phyloP scores from a whole-genome alignment of 30 jellyfish, hydroid and myxozoan genomes.

The Mastigias papua region DNA sequence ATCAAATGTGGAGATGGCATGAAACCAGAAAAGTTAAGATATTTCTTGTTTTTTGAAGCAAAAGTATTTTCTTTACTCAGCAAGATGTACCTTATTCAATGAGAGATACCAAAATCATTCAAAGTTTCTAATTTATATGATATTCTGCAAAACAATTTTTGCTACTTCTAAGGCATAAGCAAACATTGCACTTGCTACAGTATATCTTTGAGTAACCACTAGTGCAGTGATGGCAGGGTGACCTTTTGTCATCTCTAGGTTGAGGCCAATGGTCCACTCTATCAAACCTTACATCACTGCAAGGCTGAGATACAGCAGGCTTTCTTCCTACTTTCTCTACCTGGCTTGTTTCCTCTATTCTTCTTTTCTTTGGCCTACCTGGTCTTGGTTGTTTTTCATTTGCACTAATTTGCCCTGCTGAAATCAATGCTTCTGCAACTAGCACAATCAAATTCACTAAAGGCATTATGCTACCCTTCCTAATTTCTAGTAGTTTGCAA shows the following conservation, averaged over 20 bases:
- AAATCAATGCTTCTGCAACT: constrained; percentile 49
- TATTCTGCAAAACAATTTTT: constrained; percentile 61
- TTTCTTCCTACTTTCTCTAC: constrained; percentile 39
- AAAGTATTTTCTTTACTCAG: neutral
- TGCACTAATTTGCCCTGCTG: constrained; percentile 21
- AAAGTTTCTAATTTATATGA: constrained; percentile 33
- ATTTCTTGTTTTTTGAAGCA: too few species aligned
- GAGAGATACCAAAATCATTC: neutral
- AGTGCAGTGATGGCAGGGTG: constrained; percentile 51
- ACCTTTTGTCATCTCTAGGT: constrained; percentile 8
- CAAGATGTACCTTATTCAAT: neutral
- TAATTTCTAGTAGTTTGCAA: constrained; percentile 19
- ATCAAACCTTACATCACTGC: constrained; percentile 29
- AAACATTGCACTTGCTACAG: constrained; percentile 59
- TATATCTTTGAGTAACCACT: constrained; percentile 48
- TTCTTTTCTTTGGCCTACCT: constrained; percentile 45
- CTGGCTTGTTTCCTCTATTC: neutral
- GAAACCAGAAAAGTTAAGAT: too few species aligned
- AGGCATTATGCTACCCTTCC: neutral
- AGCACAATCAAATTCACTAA: neutral
- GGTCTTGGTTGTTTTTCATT: constrained; percentile 28
- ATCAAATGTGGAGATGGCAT: neutral
- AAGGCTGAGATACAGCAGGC: constrained; percentile 51
- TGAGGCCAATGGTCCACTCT: constrained; percentile 68
- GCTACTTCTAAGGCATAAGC: constrained; percentile 45